A percentile compares a stretch with the other conserved stretches of the same genome.
These are phyloP conservation scores for Clepsis dumicolana DNA, from an alignment of 2,888 invertebrate species.

Conservation along the genomic window DNA sequence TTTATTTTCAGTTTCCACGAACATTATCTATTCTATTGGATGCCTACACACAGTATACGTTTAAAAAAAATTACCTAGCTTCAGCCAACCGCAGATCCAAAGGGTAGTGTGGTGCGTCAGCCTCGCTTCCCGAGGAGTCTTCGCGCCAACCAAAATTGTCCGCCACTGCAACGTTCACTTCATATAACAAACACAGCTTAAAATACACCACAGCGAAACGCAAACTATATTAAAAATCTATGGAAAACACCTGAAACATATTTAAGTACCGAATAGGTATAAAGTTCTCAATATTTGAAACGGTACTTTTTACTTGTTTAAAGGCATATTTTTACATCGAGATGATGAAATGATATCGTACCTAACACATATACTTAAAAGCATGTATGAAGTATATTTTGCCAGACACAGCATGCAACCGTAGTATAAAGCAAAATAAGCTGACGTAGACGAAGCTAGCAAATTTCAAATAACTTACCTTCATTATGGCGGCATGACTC, in stretches of 20 bases:
- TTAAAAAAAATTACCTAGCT: constrained; percentile 70
- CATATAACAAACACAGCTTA: neutral
- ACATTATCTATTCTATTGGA: too few species aligned
- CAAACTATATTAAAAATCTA: neutral
- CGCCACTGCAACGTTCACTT: constrained; percentile 59
- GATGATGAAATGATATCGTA: neutral
- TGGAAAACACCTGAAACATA: neutral
- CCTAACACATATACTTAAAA: constrained; percentile 51
- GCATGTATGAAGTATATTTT: constrained; percentile 77
- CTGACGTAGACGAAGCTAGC: constrained; percentile 32
- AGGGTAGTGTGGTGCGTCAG: constrained; percentile 81
- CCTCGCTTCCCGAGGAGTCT: constrained; percentile 82
- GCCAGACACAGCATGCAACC: constrained; percentile 27
- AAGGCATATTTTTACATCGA: neutral
- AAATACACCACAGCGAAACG: neutral
- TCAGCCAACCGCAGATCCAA: constrained; percentile 81
- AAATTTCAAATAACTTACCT: constrained; percentile 45
- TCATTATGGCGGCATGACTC: neutral
- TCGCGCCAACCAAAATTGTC: constrained; percentile 80
- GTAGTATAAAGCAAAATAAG: constrained; percentile 14
- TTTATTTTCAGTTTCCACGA: too few species aligned
- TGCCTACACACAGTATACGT: too few species aligned
- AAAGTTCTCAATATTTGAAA: neutral
- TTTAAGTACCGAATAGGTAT: neutral
- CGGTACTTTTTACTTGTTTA: neutral